Evolutionary conservation across 2,888 invertebrate genomes (phyloP).

Genomic region (Biston betularia): DNA sequence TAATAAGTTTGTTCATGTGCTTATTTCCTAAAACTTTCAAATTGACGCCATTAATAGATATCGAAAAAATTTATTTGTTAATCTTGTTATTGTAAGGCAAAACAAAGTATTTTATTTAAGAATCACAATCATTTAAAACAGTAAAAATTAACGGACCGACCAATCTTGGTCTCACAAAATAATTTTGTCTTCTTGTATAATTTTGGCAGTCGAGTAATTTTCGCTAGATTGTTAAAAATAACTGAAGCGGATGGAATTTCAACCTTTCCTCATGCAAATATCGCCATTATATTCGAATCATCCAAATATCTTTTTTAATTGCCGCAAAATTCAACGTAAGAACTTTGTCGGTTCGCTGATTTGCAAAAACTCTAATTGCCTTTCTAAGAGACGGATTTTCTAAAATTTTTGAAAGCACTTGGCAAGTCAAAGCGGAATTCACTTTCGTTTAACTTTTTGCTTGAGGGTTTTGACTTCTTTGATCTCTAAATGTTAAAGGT

Average conservation of each 20-base stretch:
- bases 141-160: constrained; percentile 5
- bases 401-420: constrained; percentile 37
- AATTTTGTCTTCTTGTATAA: constrained; percentile 6
- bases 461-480: constrained; percentile 19
- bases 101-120: background rate
- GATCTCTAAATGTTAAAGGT: constrained; percentile 10
- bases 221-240: constrained; percentile 8
- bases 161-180: constrained; percentile 1
- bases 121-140: constrained; percentile 1
- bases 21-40: no score
- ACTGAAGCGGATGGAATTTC: constrained; percentile 7
- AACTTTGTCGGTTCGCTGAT: constrained; percentile 32
- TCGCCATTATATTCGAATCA: constrained; percentile 26
- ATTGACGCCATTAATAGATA: no score
- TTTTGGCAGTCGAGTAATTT: constrained; percentile 1
- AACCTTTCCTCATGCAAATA: constrained; percentile 31
- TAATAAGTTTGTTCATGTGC: no score
- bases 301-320: constrained; percentile 32
- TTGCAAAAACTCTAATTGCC: constrained; percentile 37
- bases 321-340: constrained; percentile 27
- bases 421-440: constrained; percentile 21
- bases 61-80: background rate
- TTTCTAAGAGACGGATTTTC: constrained; percentile 37
- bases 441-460: constrained; percentile 24
- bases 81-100: background rate